phyloP scores from a whole-genome alignment of 37 sponge, comb jelly and placozoan species.

The Beroe ovata region DNA sequence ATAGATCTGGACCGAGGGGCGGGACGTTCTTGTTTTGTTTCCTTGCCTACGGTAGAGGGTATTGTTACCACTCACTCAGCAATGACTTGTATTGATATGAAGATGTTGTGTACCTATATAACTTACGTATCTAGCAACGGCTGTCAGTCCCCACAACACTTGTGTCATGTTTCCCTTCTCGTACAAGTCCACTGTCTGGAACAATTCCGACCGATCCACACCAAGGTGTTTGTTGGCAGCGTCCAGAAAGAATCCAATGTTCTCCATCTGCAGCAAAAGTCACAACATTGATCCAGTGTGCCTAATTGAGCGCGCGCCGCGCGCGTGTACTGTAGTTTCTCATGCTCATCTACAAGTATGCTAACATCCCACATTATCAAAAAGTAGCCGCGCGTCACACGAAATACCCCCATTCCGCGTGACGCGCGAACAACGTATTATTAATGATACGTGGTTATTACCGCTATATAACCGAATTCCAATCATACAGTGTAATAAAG shows the following conservation, averaged over 20 bases:
- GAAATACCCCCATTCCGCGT: no score
- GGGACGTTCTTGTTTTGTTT: slow-evolving; percentile 26
- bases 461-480: no score
- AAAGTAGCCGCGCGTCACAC: background rate
- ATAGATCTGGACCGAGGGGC: slow-evolving; percentile 29
- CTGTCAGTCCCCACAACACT: slow-evolving; percentile 55
- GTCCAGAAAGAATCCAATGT: slow-evolving; percentile 20
- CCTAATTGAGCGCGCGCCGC: no score
- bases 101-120: no score
- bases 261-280: slow-evolving; percentile 56
- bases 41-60: background rate
- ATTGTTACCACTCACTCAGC: no score
- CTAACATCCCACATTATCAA: background rate
- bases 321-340: no score
- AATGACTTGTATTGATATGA: no score
- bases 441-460: no score
- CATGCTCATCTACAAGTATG: background rate
- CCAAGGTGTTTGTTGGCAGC: slow-evolving; percentile 3
- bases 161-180: slow-evolving; percentile 49
- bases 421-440: no score
- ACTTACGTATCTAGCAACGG: slow-evolving; percentile 60
- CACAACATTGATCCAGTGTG: no score
- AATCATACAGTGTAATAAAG: no score
- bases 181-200: slow-evolving; percentile 59
- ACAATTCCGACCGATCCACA: background rate